Conservation (phyloP, 2,113 vertebrate genomes). For the Corydoras maculifer region DNA sequence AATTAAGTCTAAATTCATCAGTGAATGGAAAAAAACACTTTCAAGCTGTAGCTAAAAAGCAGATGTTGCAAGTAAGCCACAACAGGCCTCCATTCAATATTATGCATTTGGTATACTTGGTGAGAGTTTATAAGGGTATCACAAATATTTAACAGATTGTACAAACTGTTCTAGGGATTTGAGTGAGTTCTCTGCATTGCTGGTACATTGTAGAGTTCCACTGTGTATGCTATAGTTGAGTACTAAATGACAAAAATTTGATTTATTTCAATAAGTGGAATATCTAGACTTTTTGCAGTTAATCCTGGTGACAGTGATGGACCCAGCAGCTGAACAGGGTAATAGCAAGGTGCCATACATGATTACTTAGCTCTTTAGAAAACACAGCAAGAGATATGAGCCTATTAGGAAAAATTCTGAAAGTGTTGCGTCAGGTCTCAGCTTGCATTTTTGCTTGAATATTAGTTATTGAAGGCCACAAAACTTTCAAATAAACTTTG, state of each 20-base stretch:
- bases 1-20: too few relatives aligned
- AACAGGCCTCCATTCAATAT: neutral
- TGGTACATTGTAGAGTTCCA: neutral
- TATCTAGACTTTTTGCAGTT: too few relatives aligned
- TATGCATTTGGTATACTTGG: neutral
- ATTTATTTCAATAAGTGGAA: too few relatives aligned
- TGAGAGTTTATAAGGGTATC: neutral
- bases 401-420: too few relatives aligned
- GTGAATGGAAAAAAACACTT: too few relatives aligned
- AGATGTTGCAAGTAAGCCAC: neutral
- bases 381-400: too few relatives aligned
- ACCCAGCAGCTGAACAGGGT: too few relatives aligned
- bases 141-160: neutral
- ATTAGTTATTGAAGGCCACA: slow-evolving; percentile 23
- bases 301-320: too few relatives aligned
- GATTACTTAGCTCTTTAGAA: too few relatives aligned
- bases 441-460: slow-evolving; percentile 19
- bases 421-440: slow-evolving; percentile 7
- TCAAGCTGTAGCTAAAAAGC: neutral
- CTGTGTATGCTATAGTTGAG: neutral
- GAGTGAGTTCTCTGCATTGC: neutral
- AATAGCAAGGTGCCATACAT: too few relatives aligned
- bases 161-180: neutral
- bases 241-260: neutral
- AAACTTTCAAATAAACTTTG: slow-evolving; percentile 14